Conservation (phyloP, 2,888 invertebrate genomes). For the Zeuzera pyrina region DNA sequence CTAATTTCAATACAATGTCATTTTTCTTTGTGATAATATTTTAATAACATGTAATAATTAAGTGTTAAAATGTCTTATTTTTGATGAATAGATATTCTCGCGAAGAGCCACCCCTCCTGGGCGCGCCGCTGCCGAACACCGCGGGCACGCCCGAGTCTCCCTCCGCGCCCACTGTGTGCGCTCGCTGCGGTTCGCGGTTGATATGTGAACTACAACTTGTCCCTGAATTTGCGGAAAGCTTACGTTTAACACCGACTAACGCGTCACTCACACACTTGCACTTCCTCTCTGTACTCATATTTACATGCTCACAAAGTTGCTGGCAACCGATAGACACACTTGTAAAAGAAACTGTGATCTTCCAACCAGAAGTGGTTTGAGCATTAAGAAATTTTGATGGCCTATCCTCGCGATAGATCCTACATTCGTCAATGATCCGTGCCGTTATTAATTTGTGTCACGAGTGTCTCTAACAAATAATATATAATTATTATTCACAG, state of each 20-base stretch:
- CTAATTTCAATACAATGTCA: too few species aligned
- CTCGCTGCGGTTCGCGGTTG: constrained; percentile 80
- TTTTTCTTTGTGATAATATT: too few species aligned
- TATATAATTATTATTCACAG: too few species aligned
- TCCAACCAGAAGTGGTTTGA: constrained; percentile 86
- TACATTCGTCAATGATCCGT: too few species aligned
- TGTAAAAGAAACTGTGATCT: constrained; percentile 80
- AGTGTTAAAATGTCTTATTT: too few species aligned
- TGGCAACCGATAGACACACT: constrained; percentile 81
- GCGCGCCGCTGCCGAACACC: constrained; percentile 75
- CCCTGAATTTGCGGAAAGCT: constrained; percentile 82
- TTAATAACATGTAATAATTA: too few species aligned
- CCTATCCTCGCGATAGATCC: too few species aligned
- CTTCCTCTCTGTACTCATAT: constrained; percentile 89
- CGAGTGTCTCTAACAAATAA: too few species aligned
- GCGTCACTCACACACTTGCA: constrained; percentile 75
- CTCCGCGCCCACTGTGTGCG: constrained; percentile 64
- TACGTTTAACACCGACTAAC: constrained; percentile 72
- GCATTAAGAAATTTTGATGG: too few species aligned
- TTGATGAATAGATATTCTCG: constrained; percentile 80
- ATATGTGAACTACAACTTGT: constrained; percentile 89
- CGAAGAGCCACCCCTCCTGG: constrained; percentile 77
- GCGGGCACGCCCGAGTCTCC: constrained; percentile 39
- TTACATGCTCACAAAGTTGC: constrained; percentile 88
- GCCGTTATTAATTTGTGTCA: too few species aligned